These are phyloP conservation scores for Muscidifurax raptorellus DNA, from an alignment of 1,140 invertebrate species.

Conservation along the genomic window DNA sequence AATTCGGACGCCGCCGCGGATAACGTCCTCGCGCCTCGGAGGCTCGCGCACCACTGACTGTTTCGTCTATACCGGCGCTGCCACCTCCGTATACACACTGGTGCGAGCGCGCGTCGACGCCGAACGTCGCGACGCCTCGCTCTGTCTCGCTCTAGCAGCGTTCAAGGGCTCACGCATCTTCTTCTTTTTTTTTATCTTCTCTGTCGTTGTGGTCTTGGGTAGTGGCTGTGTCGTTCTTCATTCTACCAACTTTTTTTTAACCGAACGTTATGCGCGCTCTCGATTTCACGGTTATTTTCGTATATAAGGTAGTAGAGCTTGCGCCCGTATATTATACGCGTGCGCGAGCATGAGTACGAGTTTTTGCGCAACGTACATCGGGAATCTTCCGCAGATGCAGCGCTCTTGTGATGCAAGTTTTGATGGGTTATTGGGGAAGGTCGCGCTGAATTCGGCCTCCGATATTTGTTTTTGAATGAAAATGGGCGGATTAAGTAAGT, in stretches of 20 bases:
- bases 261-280: neutral
- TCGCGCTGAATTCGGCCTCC: neutral
- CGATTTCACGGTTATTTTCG: slow-evolving; percentile 42
- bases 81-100: neutral
- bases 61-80: slow-evolving; percentile 54
- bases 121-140: slow-evolving; percentile 10
- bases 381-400: neutral
- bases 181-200: neutral
- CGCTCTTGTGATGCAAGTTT: neutral
- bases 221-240: neutral
- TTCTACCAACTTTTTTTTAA: neutral
- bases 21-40: slow-evolving; percentile 66
- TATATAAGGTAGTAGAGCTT: slow-evolving; percentile 16
- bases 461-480: neutral
- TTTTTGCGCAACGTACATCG: neutral
- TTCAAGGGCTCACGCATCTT: slow-evolving; percentile 9
- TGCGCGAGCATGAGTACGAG: no score
- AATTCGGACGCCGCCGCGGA: no score
- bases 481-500: neutral
- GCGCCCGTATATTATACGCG: neutral
- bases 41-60: slow-evolving; percentile 71
- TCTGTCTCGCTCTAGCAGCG: neutral
- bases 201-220: neutral
- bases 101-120: neutral
- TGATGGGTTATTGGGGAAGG: neutral